A percentile compares a stretch with the other conserved stretches of the same genome.
These are phyloP conservation scores for Zoanthus gigantus DNA, from an alignment of 92 coral and sea anemone species.

Conservation along the genomic window DNA sequence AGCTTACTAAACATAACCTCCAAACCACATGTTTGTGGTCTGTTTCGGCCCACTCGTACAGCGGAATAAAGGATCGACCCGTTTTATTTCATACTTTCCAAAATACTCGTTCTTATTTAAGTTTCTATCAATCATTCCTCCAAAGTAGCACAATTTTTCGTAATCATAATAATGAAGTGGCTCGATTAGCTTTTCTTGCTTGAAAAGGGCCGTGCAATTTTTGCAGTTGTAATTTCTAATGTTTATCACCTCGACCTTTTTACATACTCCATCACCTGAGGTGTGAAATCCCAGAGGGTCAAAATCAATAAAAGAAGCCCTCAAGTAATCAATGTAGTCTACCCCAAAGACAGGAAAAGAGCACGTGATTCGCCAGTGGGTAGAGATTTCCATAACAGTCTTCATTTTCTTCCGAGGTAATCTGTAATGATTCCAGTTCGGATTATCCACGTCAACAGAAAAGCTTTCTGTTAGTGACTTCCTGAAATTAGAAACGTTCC, in stretches of 20 bases:
- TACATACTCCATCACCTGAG: neutral
- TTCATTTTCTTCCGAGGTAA: conserved; percentile 5
- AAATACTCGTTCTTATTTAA: neutral
- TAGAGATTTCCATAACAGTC: conserved; percentile 6
- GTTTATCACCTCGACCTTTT: neutral
- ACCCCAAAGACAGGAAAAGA: conserved; percentile 37
- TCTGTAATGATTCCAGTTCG: conserved; percentile 42
- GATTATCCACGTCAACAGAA: neutral
- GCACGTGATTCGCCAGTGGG: conserved; percentile 46
- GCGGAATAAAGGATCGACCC: neutral
- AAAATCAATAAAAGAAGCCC: neutral
- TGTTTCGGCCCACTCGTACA: conserved; percentile 13
- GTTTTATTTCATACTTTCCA: neutral
- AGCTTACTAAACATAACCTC: conserved; percentile 9
- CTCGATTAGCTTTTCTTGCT: neutral
- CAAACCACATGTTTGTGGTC: conserved; percentile 46
- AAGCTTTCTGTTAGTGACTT: neutral
- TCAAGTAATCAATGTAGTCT: conserved; percentile 26
- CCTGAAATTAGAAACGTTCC: neutral
- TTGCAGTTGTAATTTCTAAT: neutral
- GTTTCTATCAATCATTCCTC: neutral
- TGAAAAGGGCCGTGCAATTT: neutral
- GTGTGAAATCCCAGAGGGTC: neutral
- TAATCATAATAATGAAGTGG: neutral
- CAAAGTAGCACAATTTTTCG: neutral